phyloP scores from a whole-genome alignment of 2,888 invertebrate species.

The Plagiodera versicolora region DNA sequence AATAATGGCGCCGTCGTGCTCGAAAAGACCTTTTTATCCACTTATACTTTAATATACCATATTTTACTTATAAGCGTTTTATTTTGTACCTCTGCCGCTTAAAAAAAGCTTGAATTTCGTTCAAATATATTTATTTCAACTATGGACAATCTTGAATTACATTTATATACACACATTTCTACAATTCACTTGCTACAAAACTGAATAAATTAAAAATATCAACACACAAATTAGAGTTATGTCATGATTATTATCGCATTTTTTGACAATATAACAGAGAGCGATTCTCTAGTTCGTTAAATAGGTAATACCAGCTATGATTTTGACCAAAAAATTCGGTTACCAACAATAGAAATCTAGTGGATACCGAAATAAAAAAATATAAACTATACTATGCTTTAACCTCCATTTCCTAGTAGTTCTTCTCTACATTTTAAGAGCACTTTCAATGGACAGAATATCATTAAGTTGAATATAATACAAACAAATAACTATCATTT shows the following conservation, averaged over 20 bases:
- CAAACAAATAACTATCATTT: background rate
- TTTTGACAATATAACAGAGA: too few relatives aligned
- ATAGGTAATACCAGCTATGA: too few relatives aligned
- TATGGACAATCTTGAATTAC: background rate
- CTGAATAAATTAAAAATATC: background rate
- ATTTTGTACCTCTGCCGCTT: too few relatives aligned
- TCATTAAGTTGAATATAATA: constrained; percentile 20
- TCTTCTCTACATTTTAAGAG: constrained; percentile 49
- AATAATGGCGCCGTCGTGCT: too few relatives aligned
- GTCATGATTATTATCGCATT: background rate
- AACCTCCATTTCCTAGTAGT: constrained; percentile 38
- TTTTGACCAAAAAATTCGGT: too few relatives aligned
- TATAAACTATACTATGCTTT: constrained; percentile 40
- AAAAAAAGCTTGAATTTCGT: background rate
- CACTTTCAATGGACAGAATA: constrained; percentile 53
- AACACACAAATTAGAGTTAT: background rate
- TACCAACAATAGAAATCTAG: background rate
- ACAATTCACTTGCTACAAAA: background rate
- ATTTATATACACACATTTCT: background rate
- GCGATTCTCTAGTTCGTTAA: too few relatives aligned
- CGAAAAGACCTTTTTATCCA: too few relatives aligned
- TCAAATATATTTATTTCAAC: background rate
- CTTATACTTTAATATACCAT: too few relatives aligned
- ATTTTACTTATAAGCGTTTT: too few relatives aligned
- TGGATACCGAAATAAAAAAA: constrained; percentile 27